These are phyloP conservation scores for Limnephilus rhombicus DNA, from an alignment of 2,888 invertebrate genomes.

Conservation along the genomic window DNA sequence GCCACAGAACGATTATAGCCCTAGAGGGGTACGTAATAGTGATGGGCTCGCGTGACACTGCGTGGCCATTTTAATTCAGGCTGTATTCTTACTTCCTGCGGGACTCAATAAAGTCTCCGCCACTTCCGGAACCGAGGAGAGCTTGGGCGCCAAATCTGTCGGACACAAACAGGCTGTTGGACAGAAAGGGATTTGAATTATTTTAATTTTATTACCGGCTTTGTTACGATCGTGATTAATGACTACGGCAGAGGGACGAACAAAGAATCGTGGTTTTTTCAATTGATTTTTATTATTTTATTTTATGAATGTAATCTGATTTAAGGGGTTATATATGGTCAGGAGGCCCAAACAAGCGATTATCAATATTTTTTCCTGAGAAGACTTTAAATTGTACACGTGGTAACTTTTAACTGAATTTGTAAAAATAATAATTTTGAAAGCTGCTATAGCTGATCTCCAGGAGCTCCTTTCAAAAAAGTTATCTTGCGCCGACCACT, in stretches of 20 bases:
- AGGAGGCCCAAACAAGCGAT: no score
- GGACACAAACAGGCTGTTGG: neutral
- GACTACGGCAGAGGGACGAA: neutral
- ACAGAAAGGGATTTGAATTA: neutral
- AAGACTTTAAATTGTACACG: no score
- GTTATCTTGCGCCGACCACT: no score
- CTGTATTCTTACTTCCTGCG: slow-evolving; percentile 25
- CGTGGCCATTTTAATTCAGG: slow-evolving; percentile 42
- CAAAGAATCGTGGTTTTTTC: neutral
- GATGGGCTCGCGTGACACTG: slow-evolving; percentile 15
- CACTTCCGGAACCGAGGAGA: neutral
- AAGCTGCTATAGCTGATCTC: no score
- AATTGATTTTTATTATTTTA: neutral
- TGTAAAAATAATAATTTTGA: no score
- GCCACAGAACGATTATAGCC: neutral
- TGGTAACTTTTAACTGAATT: no score
- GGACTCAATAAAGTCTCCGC: slow-evolving; percentile 32
- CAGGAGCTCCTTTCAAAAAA: no score
- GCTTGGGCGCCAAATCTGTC: neutral
- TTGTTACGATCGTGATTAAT: neutral
- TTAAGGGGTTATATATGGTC: neutral
- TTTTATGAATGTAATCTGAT: neutral
- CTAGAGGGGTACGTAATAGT: slow-evolving; percentile 11
- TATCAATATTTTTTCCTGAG: no score
- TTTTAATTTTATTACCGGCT: neutral